Base-by-base conservation (phyloP, 2,888 invertebrate species). In the Acanthosepion pharaonis region DNA sequence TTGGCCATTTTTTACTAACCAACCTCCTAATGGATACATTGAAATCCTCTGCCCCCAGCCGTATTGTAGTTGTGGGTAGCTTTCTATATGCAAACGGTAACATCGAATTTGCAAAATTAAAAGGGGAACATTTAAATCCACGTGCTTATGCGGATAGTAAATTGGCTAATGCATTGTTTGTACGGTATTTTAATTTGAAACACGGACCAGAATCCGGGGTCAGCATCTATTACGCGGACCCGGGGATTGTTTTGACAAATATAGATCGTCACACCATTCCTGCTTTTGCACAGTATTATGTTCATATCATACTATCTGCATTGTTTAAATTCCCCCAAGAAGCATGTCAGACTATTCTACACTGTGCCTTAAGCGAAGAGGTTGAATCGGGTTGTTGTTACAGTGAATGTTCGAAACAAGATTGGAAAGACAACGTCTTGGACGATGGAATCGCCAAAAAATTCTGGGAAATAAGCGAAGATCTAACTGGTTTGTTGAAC, bases 51-150 rank as follows among this genome's bases (percentile, higher is more conserved):
- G 98, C 98, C 0, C 95, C 98, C 98, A 95, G 98, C 18, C 98
- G 99, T 96, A 98, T 99, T 91, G 98, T 99, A 5, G 98, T 99
- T 96, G 98, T 99, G 0, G 98, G 99, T 3, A 99, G 99, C 18
- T 98, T 99, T 97, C 98, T 99, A 3, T 99, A 99, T 97, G 98
- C 98, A 94, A 95, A 95, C 94, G 97, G 96, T 42, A 94, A 94
- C 28, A 78, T 78, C n/a, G 78, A 78, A 18, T 78, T 78, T 2
- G 78, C n/a, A 5, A 33, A n/a, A n/a, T n/a, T 78, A 33, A 78
- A 33, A 78, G 33, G 33, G 15, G 78, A 33, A 4, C 15, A 15
- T 5, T 1, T 11, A 78, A n/a, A 78, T 4, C 78, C 78, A 15
- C n/a, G n/a, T 5, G 78, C 78, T 6, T 78, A 78, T 33, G 3